Percentiles rank a stretch among this genome's conserved stretches.
phyloP scores from a whole-genome alignment of 2,113 vertebrate genomes.

The Aspiorhynchus laticeps region DNA sequence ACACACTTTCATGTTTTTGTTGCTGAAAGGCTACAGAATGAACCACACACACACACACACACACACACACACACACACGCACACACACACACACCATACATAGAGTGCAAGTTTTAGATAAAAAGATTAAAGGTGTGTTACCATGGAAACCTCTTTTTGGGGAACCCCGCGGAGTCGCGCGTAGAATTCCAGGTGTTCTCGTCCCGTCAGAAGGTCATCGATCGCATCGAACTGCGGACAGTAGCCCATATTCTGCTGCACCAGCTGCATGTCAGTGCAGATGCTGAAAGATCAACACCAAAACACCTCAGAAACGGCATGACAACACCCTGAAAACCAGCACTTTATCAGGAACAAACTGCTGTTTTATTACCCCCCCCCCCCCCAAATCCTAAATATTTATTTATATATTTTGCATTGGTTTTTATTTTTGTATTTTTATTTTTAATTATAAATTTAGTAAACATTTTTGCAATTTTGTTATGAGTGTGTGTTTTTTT shows the following conservation, averaged over 20 bases:
- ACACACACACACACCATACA: not conserved
- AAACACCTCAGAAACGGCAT: not conserved
- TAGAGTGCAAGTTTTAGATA: constrained; percentile 13
- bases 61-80: constrained; percentile 34
- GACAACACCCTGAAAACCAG: not conserved
- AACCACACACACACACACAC: constrained; percentile 1
- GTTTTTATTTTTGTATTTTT: too few relatives aligned
- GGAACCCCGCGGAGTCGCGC: constrained; percentile 53
- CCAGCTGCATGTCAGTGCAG: constrained; percentile 43
- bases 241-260: constrained; percentile 59
- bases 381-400: too few relatives aligned
- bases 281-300: constrained; percentile 37
- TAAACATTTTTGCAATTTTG: too few relatives aligned
- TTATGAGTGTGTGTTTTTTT: too few relatives aligned
- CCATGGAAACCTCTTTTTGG: constrained; percentile 51
- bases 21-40: too few relatives aligned
- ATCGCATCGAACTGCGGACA: constrained; percentile 58
- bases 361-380: too few relatives aligned
- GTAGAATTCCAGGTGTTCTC: constrained; percentile 49
- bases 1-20: too few relatives aligned
- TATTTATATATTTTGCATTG: too few relatives aligned
- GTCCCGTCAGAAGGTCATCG: constrained; percentile 53
- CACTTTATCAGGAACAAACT: too few relatives aligned
- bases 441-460: too few relatives aligned
- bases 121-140: constrained; percentile 23